A percentile compares a stretch with the other conserved stretches of the same genome.
Evolutionary conservation across 1,140 invertebrate genomes (phyloP).

Genomic region (Hylyphantes graminicola): DNA sequence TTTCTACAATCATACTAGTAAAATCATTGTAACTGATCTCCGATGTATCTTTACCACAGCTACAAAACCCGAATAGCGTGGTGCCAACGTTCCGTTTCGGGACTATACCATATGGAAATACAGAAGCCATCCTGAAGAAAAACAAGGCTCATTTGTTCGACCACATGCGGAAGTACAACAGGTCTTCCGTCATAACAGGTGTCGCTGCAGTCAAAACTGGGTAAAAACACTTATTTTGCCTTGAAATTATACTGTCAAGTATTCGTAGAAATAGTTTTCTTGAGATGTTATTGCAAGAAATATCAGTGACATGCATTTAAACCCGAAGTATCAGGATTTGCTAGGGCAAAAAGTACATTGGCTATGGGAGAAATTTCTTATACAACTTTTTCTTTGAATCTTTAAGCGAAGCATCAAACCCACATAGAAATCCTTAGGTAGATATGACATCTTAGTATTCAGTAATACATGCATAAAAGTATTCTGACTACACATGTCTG

Average conservation of each 20-base stretch:
- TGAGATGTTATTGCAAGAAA: background rate
- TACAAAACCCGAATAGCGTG: slow-evolving; percentile 85
- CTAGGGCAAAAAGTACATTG: too few species aligned
- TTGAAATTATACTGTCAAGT: background rate
- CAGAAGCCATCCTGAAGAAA: slow-evolving; percentile 88
- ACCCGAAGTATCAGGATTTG: too few species aligned
- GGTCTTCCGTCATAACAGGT: slow-evolving; percentile 84
- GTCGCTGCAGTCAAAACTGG: slow-evolving; percentile 88
- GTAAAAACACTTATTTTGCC: slow-evolving; percentile 67
- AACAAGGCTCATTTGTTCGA: slow-evolving; percentile 86
- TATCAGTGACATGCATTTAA: too few species aligned
- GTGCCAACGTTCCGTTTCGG: slow-evolving; percentile 95
- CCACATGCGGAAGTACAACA: slow-evolving; percentile 91
- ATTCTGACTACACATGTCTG: too few species aligned
- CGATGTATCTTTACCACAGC: slow-evolving; percentile 68
- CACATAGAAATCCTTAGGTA: too few species aligned
- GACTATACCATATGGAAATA: slow-evolving; percentile 95
- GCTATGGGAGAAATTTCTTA: too few species aligned
- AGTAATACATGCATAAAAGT: too few species aligned
- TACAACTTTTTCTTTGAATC: too few species aligned
- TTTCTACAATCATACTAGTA: too few species aligned
- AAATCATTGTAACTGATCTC: too few species aligned
- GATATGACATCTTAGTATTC: too few species aligned
- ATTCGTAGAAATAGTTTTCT: background rate
- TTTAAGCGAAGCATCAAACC: too few species aligned